These are phyloP conservation scores for Cettia cetti DNA, from an alignment of 2,113 vertebrate genomes.

Conservation along the genomic window DNA sequence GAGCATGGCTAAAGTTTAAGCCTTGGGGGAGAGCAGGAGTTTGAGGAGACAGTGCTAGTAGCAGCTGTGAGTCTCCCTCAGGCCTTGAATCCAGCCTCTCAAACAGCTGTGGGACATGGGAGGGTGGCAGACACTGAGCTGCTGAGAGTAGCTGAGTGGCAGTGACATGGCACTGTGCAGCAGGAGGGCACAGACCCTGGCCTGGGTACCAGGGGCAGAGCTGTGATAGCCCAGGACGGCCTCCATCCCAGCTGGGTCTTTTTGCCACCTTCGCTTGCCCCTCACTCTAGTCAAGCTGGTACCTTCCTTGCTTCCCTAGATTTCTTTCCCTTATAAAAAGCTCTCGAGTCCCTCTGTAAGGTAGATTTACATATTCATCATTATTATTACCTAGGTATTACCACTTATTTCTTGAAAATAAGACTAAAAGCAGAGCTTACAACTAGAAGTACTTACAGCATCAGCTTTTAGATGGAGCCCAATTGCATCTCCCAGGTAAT, in stretches of 20 bases:
- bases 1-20: not conserved
- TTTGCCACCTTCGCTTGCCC: rapidly evolving
- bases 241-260: not conserved
- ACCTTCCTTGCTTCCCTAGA: not conserved
- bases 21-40: not conserved
- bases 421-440: not conserved
- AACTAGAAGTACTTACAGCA: not conserved
- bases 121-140: not conserved
- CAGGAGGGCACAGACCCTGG: not conserved
- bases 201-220: not conserved
- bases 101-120: not conserved
- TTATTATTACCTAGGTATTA: not conserved
- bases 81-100: not conserved
- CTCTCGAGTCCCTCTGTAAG: not conserved
- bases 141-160: not conserved
- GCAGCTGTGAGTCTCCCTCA: not conserved
- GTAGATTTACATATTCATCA: not conserved
- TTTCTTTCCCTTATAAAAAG: not conserved
- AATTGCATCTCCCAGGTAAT: not conserved
- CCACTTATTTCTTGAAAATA: not conserved
- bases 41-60: not conserved
- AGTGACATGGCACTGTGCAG: not conserved
- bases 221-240: not conserved
- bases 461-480: not conserved
- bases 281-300: not conserved